Evolutionary conservation across 2,888 invertebrate species (phyloP), one percentile per base, ranked within the genome.

Genomic region (Teleiodes luculella): DNA sequence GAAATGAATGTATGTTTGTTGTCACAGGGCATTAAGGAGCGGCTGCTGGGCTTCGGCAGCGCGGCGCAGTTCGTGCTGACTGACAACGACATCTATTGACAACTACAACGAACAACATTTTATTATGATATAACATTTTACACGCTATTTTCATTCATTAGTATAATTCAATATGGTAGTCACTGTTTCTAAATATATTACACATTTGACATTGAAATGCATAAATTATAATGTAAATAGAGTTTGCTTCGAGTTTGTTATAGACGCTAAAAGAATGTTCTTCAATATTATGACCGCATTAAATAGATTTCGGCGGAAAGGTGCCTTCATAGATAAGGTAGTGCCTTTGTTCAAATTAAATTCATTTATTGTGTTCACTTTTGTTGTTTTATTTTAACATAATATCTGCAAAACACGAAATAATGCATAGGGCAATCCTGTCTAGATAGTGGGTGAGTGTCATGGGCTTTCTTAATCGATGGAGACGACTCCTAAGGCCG

Each of bases 1-100:
- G 6, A 4, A 24, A 24, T 24, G 24, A 6, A 4, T 24, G 24
- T 24, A n/a, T n/a, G n/a, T n/a, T n/a, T 24, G 24, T 24, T 6
- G 3, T 24, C 10, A 1, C 39, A 41, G 39, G 80, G 87, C 20
- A 77, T 94, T 60, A 91, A 91, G 70, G 78, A 90, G 48, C 78
- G 86, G 52, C 88, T 94, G 60, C 83, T 94, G 50, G 77, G 84
- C 41, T 93, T 91, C 80, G 82, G 90, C 28, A 93, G 92, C 76
- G 91, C 91, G 13, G 85, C 80, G 20, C 91, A 92, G 57, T 92
- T 93, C 72, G 91, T 93, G 56, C 86, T 83, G 48, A 88, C 88
- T 56, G 83, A 89, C 88, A 83, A 81, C 85, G 87, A 88, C 74
- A 67, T 74, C 53, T 80, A 24, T 24, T 24, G 6, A 24, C 24